Conservation (phyloP, 2,113 vertebrate genomes). For the Capricornis sumatraensis region DNA sequence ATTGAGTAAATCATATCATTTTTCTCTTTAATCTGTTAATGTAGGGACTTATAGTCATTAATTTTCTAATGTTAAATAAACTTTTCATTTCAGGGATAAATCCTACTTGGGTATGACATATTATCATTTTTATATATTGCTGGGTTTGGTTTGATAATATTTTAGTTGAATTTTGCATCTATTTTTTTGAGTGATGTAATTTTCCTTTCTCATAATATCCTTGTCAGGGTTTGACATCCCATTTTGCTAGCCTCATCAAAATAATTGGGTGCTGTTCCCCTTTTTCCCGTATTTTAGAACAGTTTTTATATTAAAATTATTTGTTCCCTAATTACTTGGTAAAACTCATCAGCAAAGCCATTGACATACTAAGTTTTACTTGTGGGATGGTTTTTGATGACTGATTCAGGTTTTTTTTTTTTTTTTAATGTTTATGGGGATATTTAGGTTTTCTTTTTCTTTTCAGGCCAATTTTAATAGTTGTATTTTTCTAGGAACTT, state of each 20-base stretch:
- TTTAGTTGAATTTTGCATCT: not conserved
- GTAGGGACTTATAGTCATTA: conserved; percentile 23
- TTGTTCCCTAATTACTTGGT: not conserved
- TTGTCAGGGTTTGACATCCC: not conserved
- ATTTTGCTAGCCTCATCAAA: not conserved
- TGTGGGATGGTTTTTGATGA: not conserved
- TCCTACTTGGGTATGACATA: not conserved
- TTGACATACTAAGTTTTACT: not conserved
- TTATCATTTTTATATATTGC: conserved; percentile 20
- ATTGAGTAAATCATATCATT: not conserved
- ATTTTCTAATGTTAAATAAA: conserved; percentile 35
- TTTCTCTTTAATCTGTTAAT: conserved; percentile 35
- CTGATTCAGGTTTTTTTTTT: not conserved
- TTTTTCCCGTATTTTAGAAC: not conserved
- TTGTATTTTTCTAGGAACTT: not conserved
- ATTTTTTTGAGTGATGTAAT: not conserved
- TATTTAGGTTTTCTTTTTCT: not conserved
- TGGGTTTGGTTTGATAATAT: not conserved
- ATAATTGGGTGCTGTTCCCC: not conserved
- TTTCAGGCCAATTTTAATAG: not conserved
- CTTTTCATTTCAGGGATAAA: not conserved
- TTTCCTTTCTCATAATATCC: not conserved
- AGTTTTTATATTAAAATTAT: not conserved
- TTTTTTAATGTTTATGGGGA: not conserved
- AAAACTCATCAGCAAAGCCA: not conserved